Evolutionary conservation across 2,888 invertebrate species (phyloP).

Genomic region (Lasioglossum vierecki): DNA sequence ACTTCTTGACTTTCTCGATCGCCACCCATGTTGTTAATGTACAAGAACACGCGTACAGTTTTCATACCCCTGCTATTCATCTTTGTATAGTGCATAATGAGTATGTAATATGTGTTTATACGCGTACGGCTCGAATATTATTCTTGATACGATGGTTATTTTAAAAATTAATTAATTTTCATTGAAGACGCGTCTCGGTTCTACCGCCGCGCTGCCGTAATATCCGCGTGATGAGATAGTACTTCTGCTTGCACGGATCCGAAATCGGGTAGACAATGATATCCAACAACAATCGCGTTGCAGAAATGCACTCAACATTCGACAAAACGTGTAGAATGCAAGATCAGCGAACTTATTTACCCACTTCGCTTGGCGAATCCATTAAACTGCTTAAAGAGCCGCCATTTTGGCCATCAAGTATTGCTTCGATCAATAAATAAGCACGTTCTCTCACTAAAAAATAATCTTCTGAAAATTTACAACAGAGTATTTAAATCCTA

Average conservation of each 20-base stretch:
- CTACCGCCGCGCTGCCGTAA: not conserved
- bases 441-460: not conserved
- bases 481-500: not conserved
- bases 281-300: not conserved
- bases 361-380: conserved; percentile 4
- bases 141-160: conserved; percentile 6
- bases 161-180: conserved; percentile 5
- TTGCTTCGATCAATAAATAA: conserved; percentile 7
- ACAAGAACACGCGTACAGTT: not conserved
- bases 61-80: conserved; percentile 3
- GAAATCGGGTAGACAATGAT: conserved; percentile 12
- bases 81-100: not conserved
- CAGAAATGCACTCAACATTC: conserved; percentile 14
- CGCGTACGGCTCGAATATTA: conserved; percentile 26
- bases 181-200: not conserved
- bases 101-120: conserved; percentile 28
- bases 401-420: conserved; percentile 21
- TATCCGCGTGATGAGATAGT: not conserved
- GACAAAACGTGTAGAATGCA: not conserved
- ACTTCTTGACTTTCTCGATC: not conserved
- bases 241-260: not conserved
- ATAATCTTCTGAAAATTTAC: not conserved
- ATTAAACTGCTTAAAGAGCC: conserved; percentile 17
- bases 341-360: not conserved
- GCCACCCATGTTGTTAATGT: not conserved